Evolutionary conservation across 2,797 vertebrate genomes (phyloP).

Genomic region (Holocentrus rufus): DNA sequence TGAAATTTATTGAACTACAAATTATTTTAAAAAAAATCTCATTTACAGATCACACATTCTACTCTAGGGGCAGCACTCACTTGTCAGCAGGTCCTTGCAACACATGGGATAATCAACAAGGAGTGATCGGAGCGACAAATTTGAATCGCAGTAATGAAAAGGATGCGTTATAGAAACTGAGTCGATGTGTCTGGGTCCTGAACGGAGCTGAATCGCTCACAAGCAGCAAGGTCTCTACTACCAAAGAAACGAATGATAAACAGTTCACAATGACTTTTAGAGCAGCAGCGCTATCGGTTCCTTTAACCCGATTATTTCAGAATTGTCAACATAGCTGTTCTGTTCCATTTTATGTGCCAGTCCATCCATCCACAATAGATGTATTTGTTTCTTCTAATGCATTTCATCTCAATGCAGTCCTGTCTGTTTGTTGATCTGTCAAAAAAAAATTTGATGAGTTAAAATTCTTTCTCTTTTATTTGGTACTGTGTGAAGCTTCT

Average conservation of each 20-base stretch:
- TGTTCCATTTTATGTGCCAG: slow-evolving; percentile 57
- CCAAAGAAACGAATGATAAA: slow-evolving; percentile 47
- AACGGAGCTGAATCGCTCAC: slow-evolving; percentile 44
- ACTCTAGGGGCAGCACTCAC: slow-evolving; percentile 18
- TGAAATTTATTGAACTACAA: slow-evolving; percentile 66
- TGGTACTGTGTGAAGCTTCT: slow-evolving; percentile 78
- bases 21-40: slow-evolving; percentile 45
- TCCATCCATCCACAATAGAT: slow-evolving; percentile 59
- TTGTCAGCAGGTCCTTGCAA: slow-evolving; percentile 30
- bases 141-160: slow-evolving; percentile 14
- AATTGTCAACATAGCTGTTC: slow-evolving; percentile 46
- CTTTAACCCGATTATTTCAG: slow-evolving; percentile 53
- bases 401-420: slow-evolving; percentile 70
- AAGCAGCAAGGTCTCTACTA: slow-evolving; percentile 37
- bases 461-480: slow-evolving; percentile 71
- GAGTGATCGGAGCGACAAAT: slow-evolving; percentile 10
- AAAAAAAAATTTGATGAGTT: slow-evolving; percentile 68
- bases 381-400: slow-evolving; percentile 73
- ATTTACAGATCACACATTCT: slow-evolving; percentile 57
- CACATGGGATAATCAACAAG: slow-evolving; percentile 38
- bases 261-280: slow-evolving; percentile 17
- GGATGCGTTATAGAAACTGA: background rate
- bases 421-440: slow-evolving; percentile 76
- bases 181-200: slow-evolving; percentile 16
- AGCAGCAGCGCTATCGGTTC: slow-evolving; percentile 32